These are phyloP conservation scores for Cosmia pyralina DNA, from an alignment of 2,888 invertebrate species.

Conservation along the genomic window DNA sequence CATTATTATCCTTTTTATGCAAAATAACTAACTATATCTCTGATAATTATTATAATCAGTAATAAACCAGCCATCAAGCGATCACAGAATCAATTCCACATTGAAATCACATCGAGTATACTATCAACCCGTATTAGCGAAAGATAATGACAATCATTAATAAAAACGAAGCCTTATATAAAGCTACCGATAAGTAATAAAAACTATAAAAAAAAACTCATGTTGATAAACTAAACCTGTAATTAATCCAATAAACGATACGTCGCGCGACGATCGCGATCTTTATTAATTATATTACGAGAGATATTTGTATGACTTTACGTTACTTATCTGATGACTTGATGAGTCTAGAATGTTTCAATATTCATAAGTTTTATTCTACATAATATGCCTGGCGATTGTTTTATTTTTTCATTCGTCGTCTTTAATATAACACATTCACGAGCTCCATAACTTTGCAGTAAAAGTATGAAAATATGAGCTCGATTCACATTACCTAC, in stretches of 20 bases:
- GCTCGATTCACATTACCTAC: not conserved
- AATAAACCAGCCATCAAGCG: constrained; percentile 20
- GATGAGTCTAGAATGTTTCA: not conserved
- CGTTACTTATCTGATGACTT: not conserved
- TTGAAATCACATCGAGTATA: constrained; percentile 44
- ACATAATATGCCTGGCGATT: not conserved
- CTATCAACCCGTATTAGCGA: constrained; percentile 34
- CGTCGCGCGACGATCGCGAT: not conserved
- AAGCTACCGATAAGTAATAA: constrained; percentile 25
- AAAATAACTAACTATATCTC: not conserved
- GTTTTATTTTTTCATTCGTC: not conserved
- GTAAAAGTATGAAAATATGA: constrained; percentile 4
- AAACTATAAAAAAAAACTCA: constrained; percentile 13
- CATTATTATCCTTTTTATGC: not conserved
- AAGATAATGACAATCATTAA: constrained; percentile 29
- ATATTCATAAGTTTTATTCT: constrained; percentile 6
- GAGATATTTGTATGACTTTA: not conserved
- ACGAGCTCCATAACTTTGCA: not conserved
- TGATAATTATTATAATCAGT: constrained; percentile 10
- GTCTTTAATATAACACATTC: not conserved
- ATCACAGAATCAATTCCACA: constrained; percentile 30
- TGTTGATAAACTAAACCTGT: constrained; percentile 26
- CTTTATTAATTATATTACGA: not conserved
- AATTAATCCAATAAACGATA: constrained; percentile 25
- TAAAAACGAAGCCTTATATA: constrained; percentile 37